Evolutionary conservation across 2,888 invertebrate genomes (phyloP).

Genomic region (Andrena camellia): DNA sequence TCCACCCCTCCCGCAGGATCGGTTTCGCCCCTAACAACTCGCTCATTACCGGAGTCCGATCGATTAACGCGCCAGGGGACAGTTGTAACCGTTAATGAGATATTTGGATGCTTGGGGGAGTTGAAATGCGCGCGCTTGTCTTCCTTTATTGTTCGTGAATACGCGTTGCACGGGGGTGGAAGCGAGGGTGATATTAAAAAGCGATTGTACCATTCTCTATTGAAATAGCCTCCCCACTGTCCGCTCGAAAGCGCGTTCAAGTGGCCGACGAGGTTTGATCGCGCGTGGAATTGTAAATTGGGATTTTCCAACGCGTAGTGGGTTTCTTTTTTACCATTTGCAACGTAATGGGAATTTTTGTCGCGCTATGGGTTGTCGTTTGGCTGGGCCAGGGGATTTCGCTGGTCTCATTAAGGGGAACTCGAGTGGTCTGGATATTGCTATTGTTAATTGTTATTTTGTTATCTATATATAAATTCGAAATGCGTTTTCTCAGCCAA

Average conservation of each 20-base stretch:
- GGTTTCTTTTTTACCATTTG: neutral
- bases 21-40: neutral
- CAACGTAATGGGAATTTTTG: neutral
- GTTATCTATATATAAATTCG: neutral
- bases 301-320: neutral
- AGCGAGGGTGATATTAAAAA: conserved; percentile 25
- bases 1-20: neutral
- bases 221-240: neutral
- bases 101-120: neutral
- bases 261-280: conserved; percentile 11
- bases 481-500: neutral
- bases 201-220: neutral
- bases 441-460: neutral
- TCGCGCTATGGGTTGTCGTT: neutral
- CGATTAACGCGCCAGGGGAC: conserved; percentile 11
- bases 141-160: neutral
- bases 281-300: conserved; percentile 18
- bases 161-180: neutral
- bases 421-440: neutral
- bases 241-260: neutral
- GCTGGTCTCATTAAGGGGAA: neutral
- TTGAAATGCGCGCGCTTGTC: neutral
- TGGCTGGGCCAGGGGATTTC: neutral
- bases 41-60: neutral
- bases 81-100: neutral